Percentiles rank a stretch among this genome's conserved stretches.
phyloP scores from a whole-genome alignment of 1,140 invertebrate species.

The Zaprionus camerounensis region DNA sequence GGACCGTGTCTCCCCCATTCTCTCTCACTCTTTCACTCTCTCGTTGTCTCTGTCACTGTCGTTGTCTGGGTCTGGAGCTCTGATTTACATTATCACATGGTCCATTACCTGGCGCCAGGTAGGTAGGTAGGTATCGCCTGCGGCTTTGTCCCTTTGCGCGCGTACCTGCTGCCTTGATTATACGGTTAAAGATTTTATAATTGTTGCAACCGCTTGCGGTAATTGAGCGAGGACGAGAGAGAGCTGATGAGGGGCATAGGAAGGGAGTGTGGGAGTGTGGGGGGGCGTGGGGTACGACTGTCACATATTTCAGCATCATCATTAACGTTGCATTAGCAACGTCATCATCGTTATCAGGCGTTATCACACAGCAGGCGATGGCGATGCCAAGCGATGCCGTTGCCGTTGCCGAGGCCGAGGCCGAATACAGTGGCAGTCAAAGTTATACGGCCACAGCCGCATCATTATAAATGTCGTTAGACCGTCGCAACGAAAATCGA shows the following conservation, averaged over 20 bases:
- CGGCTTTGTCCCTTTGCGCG: slow-evolving; percentile 25
- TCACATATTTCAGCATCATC: slow-evolving; percentile 30
- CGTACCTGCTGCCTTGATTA: slow-evolving; percentile 13
- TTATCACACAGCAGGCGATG: slow-evolving; percentile 15
- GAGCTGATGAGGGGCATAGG: background rate
- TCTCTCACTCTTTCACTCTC: background rate
- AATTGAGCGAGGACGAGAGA: slow-evolving; percentile 22
- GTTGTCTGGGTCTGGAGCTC: slow-evolving; percentile 27
- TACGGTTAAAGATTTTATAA: slow-evolving; percentile 41
- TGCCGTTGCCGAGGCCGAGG: background rate
- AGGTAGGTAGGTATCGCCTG: slow-evolving; percentile 12
- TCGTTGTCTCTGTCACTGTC: background rate
- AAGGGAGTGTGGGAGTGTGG: background rate
- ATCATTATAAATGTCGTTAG: slow-evolving; percentile 42
- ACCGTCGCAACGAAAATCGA: slow-evolving; percentile 1
- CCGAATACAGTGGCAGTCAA: slow-evolving; percentile 4
- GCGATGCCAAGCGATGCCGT: background rate
- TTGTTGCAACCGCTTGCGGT: slow-evolving; percentile 42
- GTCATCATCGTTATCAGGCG: slow-evolving; percentile 23
- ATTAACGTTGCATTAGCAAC: slow-evolving; percentile 40
- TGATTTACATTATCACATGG: slow-evolving; percentile 49
- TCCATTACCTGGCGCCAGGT: slow-evolving; percentile 32
- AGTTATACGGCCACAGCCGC: slow-evolving; percentile 20
- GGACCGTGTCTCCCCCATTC: background rate
- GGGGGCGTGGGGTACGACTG: background rate